A percentile compares a stretch with the other conserved stretches of the same genome.
These are phyloP conservation scores for Protosalanx chinensis DNA, from an alignment of 2,797 vertebrate species.

Conservation along the genomic window DNA sequence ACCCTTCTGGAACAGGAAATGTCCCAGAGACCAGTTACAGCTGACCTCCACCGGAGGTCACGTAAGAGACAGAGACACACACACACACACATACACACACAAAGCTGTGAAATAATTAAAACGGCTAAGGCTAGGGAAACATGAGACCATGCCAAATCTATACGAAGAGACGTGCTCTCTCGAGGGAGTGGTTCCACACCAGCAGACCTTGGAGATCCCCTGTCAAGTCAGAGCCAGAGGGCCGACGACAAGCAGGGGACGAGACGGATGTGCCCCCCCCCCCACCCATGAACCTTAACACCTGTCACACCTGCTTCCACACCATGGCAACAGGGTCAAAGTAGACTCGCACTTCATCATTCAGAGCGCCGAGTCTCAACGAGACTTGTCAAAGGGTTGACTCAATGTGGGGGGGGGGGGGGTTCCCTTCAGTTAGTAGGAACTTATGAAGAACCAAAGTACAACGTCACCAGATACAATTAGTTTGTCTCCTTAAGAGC, in stretches of 20 bases:
- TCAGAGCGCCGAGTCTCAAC: not conserved
- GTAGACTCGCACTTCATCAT: not conserved
- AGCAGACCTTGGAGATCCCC: not conserved
- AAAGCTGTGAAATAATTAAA: not conserved
- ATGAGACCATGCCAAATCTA: not conserved
- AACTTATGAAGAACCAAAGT: not conserved
- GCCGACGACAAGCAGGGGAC: not conserved
- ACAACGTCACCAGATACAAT: not conserved
- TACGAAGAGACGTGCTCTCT: not conserved
- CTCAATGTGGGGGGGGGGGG: not conserved
- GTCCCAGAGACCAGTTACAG: not conserved
- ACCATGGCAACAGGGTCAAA: not conserved
- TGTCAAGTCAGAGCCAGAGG: not conserved
- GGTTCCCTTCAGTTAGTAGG: too few species aligned
- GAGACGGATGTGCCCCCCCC: not conserved
- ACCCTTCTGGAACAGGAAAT: conserved; percentile 2
- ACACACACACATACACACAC: not conserved
- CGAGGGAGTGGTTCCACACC: not conserved
- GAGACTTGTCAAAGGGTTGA: not conserved
- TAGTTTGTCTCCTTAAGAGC: not conserved
- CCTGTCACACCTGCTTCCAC: conserved; percentile 3
- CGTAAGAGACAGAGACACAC: not conserved
- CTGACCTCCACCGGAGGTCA: conserved; percentile 4
- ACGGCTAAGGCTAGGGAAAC: not conserved
- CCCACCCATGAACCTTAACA: not conserved